Conservation (phyloP, 92 coral and sea anemone genomes). For the Bergia puertoricense region DNA sequence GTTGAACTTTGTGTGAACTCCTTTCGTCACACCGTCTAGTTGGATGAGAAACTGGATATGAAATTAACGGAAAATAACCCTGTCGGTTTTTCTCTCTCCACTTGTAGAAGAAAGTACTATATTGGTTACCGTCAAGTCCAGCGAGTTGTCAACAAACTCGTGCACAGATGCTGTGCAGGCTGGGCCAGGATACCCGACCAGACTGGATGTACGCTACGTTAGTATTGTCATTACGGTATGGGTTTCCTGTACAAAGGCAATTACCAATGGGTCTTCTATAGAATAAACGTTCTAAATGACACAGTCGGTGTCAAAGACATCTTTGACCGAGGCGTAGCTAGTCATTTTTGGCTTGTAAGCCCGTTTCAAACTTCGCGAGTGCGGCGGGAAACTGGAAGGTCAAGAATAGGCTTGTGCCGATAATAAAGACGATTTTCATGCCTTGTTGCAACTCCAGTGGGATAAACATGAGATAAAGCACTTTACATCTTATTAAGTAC, state of each 20-base stretch:
- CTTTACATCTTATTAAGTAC: too few relatives aligned
- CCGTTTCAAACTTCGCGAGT: too few relatives aligned
- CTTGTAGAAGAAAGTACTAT: constrained; percentile 50
- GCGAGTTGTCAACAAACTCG: constrained; percentile 42
- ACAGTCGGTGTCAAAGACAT: too few relatives aligned
- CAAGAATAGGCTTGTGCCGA: too few relatives aligned
- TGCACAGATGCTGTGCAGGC: constrained; percentile 55
- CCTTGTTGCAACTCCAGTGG: too few relatives aligned
- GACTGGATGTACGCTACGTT: constrained; percentile 58
- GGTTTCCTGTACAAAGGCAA: not conserved
- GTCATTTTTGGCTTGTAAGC: too few relatives aligned
- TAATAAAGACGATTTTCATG: too few relatives aligned
- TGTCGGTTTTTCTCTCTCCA: not conserved
- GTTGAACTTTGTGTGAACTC: too few relatives aligned
- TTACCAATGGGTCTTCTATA: not conserved
- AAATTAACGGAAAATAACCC: not conserved
- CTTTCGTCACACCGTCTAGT: not conserved
- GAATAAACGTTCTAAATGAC: too few relatives aligned
- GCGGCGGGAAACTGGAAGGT: too few relatives aligned
- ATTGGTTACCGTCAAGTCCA: constrained; percentile 49
- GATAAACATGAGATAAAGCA: too few relatives aligned
- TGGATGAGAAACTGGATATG: not conserved
- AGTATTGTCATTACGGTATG: constrained; percentile 17
- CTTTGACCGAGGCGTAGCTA: too few relatives aligned
- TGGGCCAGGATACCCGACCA: constrained; percentile 62